phyloP scores from a whole-genome alignment of 2,113 vertebrate species.

The Brienomyrus longianalis region DNA sequence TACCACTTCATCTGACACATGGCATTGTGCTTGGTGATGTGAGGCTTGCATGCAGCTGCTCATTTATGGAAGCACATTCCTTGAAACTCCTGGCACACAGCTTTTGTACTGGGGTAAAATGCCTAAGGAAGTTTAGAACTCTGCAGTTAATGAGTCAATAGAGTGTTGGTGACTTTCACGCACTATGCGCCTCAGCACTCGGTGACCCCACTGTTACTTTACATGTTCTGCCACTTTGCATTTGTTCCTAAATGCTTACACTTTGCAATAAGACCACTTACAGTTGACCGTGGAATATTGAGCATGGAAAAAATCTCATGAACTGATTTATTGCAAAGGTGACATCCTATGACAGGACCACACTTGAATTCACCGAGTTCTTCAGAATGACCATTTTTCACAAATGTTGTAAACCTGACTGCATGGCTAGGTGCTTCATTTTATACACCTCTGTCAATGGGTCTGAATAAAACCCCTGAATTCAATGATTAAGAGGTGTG shows the following conservation, averaged over 20 bases:
- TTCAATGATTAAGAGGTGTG: background rate
- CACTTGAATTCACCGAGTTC: background rate
- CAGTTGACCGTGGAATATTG: background rate
- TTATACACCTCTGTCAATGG: background rate
- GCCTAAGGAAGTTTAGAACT: background rate
- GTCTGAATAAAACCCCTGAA: background rate
- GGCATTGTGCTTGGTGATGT: background rate
- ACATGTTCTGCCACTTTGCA: background rate
- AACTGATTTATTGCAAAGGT: background rate
- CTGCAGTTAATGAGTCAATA: background rate
- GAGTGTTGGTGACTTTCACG: background rate
- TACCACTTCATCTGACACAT: background rate
- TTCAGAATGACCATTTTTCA: background rate
- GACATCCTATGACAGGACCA: background rate
- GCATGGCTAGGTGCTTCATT: background rate
- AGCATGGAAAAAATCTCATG: background rate
- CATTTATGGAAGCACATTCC: background rate
- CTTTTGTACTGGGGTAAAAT: background rate
- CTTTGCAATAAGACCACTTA: background rate
- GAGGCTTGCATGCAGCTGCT: background rate
- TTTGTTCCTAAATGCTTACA: background rate
- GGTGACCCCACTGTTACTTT: background rate
- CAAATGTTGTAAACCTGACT: background rate
- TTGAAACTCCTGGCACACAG: background rate
- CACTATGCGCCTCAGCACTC: background rate